Base-by-base conservation (phyloP, 2,113 vertebrate genomes). In the Lota lota region DNA sequence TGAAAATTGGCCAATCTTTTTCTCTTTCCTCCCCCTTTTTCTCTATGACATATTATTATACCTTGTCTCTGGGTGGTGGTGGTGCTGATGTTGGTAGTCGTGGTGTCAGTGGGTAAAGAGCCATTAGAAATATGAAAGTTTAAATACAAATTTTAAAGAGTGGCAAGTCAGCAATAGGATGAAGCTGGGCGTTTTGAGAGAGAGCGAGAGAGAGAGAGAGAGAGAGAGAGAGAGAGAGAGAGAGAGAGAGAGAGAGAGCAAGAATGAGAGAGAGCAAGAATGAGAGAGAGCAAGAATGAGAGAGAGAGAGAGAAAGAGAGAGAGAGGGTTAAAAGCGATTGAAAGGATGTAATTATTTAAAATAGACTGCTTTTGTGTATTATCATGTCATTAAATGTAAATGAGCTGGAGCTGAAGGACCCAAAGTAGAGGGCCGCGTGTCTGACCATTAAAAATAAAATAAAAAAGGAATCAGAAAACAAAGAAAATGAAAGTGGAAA, bases 11-110 rank as follows among this genome's bases (percentile, higher is more conserved):
- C 95, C 94, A 93, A 92, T 97, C 93, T 95, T 94, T 96, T 92
- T 93, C 62, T 61, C 24, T 63, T 24, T 12, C 24, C 33, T 61
- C 53, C 54, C 56, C 66, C 73, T 70, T 7, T 54, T 63, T 80
- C 67, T 91, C 90, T n/a, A 67, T 94, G 94, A 94, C 94, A 94
- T 97, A 97, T 97, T 95, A 98, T 98, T 99, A 97, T 93, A 95
- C 92, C 97, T 96, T 96, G 94, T 97, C 97, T 96, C 93, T 93
- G 86, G 87, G 90, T 88, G 5, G 24, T 28, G 24, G 24, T 28
- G 24, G 24, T 28, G 24, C 0, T 28, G 89, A 4, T 28, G 24
- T 4, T 33, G 28, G 4, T 4, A 6, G 28, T 5, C 4, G 7
- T 33, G 28, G 28, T 33, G 28, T 33, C 1, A 1, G 28, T 33